phyloP scores from a whole-genome alignment of 1,140 invertebrate genomes.

The Zaprionus capensis region DNA sequence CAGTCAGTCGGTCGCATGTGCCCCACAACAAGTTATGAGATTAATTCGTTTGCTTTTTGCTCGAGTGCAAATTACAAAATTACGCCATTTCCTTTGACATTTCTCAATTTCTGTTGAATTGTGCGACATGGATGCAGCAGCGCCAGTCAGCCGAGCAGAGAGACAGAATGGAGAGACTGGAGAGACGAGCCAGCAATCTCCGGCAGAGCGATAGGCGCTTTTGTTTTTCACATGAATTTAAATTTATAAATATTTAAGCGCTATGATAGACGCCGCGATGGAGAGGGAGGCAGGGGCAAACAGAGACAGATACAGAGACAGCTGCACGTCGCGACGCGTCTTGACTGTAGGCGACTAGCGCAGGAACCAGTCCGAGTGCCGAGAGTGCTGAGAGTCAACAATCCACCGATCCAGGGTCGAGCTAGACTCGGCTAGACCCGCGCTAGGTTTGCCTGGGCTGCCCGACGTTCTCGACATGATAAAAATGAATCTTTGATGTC shows the following conservation, averaged over 20 bases:
- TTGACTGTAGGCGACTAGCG: constrained; percentile 37
- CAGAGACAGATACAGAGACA: constrained; percentile 10
- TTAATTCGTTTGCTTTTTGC: constrained; percentile 79
- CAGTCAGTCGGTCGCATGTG: constrained; percentile 32
- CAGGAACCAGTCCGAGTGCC: constrained; percentile 25
- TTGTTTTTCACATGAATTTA: constrained; percentile 80
- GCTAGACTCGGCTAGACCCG: constrained; percentile 24
- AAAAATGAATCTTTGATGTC: constrained; percentile 82
- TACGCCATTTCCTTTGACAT: constrained; percentile 79
- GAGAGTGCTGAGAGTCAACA: constrained; percentile 8
- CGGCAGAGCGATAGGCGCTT: constrained; percentile 54
- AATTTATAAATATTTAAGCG: constrained; percentile 81
- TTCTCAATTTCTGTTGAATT: constrained; percentile 76
- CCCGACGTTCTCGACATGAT: constrained; percentile 65
- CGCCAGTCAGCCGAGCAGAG: constrained; percentile 21
- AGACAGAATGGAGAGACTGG: too few relatives aligned
- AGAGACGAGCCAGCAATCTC: not conserved
- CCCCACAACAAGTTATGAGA: constrained; percentile 56
- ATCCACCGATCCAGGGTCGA: constrained; percentile 33
- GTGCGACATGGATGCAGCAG: constrained; percentile 38
- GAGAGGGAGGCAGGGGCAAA: not conserved
- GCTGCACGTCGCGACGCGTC: constrained; percentile 33
- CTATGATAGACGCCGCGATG: constrained; percentile 65
- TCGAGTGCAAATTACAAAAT: constrained; percentile 81
- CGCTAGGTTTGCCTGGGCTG: constrained; percentile 17